These are phyloP conservation scores for Ligdia adustata DNA, from an alignment of 2,888 invertebrate genomes.

Conservation along the genomic window DNA sequence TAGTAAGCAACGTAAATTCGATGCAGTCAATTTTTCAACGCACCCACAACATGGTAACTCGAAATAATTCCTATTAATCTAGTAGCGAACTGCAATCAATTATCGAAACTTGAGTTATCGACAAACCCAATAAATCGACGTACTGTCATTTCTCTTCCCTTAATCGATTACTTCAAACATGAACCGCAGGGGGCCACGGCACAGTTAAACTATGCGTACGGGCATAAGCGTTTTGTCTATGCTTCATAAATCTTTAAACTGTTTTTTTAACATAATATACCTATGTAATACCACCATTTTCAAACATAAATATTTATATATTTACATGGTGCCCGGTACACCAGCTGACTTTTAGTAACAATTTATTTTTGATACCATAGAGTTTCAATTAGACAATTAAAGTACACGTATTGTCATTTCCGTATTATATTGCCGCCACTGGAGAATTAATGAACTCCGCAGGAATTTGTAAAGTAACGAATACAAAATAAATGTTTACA, in stretches of 20 bases:
- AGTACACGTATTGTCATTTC: conserved; percentile 53
- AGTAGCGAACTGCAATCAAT: conserved; percentile 77
- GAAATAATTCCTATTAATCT: conserved; percentile 74
- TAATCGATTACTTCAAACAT: conserved; percentile 81
- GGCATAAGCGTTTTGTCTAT: conserved; percentile 60
- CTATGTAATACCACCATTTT: conserved; percentile 28
- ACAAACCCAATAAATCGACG: conserved; percentile 73
- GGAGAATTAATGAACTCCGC: conserved; percentile 53
- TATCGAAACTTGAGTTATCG: conserved; percentile 80
- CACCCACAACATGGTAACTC: conserved; percentile 54
- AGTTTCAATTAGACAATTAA: conserved; percentile 26
- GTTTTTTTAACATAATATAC: conserved; percentile 49
- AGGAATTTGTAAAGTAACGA: conserved; percentile 54
- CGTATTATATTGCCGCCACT: conserved; percentile 53
- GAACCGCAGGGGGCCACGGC: conserved; percentile 71
- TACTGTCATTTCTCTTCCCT: conserved; percentile 82
- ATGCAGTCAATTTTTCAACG: conserved; percentile 54
- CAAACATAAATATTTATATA: conserved; percentile 21
- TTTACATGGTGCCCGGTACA: conserved; percentile 26
- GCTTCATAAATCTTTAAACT: conserved; percentile 64
- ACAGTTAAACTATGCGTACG: conserved; percentile 54
- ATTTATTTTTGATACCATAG: conserved; percentile 32
- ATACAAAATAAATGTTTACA: conserved; percentile 63
- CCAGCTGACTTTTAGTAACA: conserved; percentile 28
- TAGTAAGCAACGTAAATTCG: no score